Evolutionary conservation across 2,797 vertebrate species (phyloP), one percentile per base, ranked within the genome.

Genomic region (Melanogrammus aeglefinus): DNA sequence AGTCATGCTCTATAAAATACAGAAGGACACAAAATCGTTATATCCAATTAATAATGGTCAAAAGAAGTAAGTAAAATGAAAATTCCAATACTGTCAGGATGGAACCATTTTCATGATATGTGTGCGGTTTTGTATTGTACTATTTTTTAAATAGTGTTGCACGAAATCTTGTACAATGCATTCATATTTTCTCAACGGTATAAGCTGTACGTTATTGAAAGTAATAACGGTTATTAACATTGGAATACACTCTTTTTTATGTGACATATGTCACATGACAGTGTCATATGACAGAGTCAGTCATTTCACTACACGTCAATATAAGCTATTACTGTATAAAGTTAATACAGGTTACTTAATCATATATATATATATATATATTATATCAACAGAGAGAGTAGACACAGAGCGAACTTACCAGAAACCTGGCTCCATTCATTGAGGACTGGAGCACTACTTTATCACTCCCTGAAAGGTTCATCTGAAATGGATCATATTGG

Each of bases 381-480:
- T 31, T 2, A 51, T 18, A 16, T 16, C 4, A 57, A 21, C 18
- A n/a, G 51, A 57, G 6, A 66, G 57, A 9, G 57, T 21, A 66
- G 57, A 57, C 13, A 14, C n/a, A 14, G 12, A 29, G 38, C 6
- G 4, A 82, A 90, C 97, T 96, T 91, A 99, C 97, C 95, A 99
- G 88, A 84, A 99, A 99, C 76, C 97, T 93, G 69, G 92, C 91
- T 10, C 97, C 97, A 1, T 80, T 95, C 41, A 99, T 99, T 75
- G 87, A 92, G 86, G 95, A 75, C 81, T 96, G 97, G 85, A 91
- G 79, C 72, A 97, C 95, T 0, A 94, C 93, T 86, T 96, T 97
- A 77, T 99, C 97, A 82, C 97, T 97, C 79, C 97, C 96, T 3
- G 90, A 90, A 63, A 96, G 92, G 75, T 91, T 95, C 76, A 95